Base-by-base conservation (phyloP, 2,113 vertebrate species). In the Cichladusa arquata region DNA sequence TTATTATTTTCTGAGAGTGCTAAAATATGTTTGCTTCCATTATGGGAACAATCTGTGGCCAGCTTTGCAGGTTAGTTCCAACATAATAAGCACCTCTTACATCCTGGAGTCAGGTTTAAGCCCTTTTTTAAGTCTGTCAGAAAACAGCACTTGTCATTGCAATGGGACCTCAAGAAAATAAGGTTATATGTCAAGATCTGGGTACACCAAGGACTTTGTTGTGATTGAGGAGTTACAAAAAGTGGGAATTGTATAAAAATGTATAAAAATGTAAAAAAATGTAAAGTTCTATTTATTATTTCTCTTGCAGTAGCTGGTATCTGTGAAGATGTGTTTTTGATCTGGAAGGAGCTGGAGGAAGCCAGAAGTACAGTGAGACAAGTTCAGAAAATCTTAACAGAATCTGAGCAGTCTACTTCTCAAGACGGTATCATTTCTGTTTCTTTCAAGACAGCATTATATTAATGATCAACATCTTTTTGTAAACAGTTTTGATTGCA, bases 331-430 rank as follows among this genome's bases (percentile, higher is more conserved):
- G 97, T 98, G 36, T 98, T 97, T 82, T 93, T 98, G 91, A 97
- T 99, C 57, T 98, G 98, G 98, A 98, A 83, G 34, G 98, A 99
- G 74, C 28, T 98, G 90, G 97, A 98, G n/a, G 97, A 98, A 96
- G 98, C 98, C 53, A 96, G 58, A 62, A 97, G 74, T 81, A 98
- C 94, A 3, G 58, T 98, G 36, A 95, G 60, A 70, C 95, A 98
- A 90, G 44, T 98, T 74, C 97, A 93, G 94, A 92, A 83, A 69
- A 97, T 98, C 79, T 79, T 98, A 56, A 23, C 81, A 14, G 92
- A 96, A 38, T 79, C 74, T 65, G 88, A 90, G 12, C 54, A 70
- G 20, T 25, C 84, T 34, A 6, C 66, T 31, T 31, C 66, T 86
- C 28, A 22, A 69, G 24, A 73, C 7, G 74, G 92, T 97, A 94